These are phyloP conservation scores for Aphaenogaster floridana DNA, from an alignment of 1,140 invertebrate genomes.

Conservation along the genomic window DNA sequence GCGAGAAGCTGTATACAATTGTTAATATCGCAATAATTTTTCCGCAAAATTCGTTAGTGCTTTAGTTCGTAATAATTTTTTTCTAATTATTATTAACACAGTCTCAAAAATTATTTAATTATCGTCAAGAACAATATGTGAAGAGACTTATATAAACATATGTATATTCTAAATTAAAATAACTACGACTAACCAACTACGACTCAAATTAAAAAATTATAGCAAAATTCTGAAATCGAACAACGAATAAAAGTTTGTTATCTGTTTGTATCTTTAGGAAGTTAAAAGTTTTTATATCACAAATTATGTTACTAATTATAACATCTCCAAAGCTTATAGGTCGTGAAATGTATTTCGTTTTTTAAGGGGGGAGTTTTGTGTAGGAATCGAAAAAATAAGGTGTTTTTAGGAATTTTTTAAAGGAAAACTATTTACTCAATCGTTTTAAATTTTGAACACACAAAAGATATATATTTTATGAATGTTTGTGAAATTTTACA, in stretches of 20 bases:
- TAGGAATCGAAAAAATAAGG: too few relatives aligned
- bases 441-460: too few relatives aligned
- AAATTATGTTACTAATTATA: background rate
- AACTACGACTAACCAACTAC: too few relatives aligned
- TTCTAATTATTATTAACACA: background rate
- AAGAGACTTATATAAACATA: background rate
- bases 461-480: too few relatives aligned
- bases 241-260: background rate
- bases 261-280: background rate
- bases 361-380: too few relatives aligned
- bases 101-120: background rate
- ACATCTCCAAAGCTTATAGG: background rate
- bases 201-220: background rate
- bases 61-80: background rate
- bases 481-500: too few relatives aligned
- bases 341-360: background rate
- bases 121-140: background rate
- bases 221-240: background rate
- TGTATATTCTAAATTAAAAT: background rate
- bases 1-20: background rate
- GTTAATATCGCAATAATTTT: background rate
- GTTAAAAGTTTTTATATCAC: background rate
- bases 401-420: too few relatives aligned
- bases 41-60: background rate
- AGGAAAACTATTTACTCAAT: too few relatives aligned